Percentiles rank a stretch among this genome's conserved stretches.
phyloP scores from a whole-genome alignment of 2,113 vertebrate genomes.

The Pholis gunnellus region DNA sequence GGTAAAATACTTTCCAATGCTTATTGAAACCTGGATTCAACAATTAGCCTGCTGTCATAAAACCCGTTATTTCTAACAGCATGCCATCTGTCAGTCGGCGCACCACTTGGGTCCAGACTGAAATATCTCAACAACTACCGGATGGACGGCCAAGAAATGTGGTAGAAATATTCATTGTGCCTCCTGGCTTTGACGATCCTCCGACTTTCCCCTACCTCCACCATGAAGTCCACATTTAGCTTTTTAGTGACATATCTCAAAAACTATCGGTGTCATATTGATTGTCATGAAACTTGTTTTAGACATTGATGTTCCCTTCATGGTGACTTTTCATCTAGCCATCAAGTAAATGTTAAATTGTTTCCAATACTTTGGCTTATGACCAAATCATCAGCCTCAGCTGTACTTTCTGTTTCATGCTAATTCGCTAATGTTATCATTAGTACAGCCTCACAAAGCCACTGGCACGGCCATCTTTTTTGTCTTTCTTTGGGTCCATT shows the following conservation, averaged over 20 bases:
- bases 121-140: not conserved
- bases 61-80: not conserved
- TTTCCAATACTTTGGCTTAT: not conserved
- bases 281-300: not conserved
- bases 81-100: not conserved
- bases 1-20: slow-evolving; percentile 60
- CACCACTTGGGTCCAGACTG: not conserved
- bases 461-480: not conserved
- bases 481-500: no score
- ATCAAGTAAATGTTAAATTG: not conserved
- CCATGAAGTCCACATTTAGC: not conserved
- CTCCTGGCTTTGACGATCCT: not conserved
- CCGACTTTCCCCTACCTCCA: not conserved
- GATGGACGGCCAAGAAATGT: not conserved
- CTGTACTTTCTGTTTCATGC: not conserved
- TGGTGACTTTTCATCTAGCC: not conserved
- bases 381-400: not conserved
- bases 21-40: slow-evolving; percentile 42
- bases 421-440: not conserved
- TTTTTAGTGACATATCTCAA: not conserved
- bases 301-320: not conserved
- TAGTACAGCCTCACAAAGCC: not conserved
- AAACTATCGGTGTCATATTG: not conserved
- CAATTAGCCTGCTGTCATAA: slow-evolving; percentile 49
- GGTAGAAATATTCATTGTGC: not conserved